Evolutionary conservation across 2,113 vertebrate genomes (phyloP).

Genomic region (Toxostoma redivivum): DNA sequence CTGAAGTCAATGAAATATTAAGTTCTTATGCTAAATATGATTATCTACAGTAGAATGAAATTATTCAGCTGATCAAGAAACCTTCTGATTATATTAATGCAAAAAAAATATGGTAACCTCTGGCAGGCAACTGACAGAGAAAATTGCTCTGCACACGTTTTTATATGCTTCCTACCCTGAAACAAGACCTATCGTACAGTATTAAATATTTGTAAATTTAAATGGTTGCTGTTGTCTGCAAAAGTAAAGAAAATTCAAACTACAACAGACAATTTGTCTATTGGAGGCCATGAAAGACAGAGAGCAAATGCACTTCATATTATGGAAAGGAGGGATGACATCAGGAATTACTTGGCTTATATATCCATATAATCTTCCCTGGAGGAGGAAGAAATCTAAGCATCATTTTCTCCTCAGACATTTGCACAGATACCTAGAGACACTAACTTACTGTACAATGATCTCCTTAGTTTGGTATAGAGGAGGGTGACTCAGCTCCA

Average conservation of each 20-base stretch:
- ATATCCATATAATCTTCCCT: not conserved
- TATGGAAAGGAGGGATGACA: not conserved
- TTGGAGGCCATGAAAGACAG: not conserved
- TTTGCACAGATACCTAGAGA: not conserved
- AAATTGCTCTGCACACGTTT: not conserved
- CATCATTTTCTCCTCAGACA: not conserved
- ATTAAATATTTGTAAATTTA: not conserved
- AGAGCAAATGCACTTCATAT: not conserved
- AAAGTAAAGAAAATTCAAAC: not conserved
- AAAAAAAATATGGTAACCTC: not conserved
- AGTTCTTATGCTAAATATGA: not conserved
- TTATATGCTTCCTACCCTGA: not conserved
- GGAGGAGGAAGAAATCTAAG: not conserved
- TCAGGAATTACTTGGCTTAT: not conserved
- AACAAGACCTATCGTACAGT: not conserved
- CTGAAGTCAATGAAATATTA: not conserved
- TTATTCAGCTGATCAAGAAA: constrained; percentile 1
- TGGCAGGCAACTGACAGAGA: not conserved
- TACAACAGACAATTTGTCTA: not conserved
- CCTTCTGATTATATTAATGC: not conserved
- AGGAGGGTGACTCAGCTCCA: not conserved
- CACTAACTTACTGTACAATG: not conserved
- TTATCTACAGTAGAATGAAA: not conserved
- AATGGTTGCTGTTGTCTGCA: not conserved
- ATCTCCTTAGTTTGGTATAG: not conserved